Percentiles rank a stretch among this genome's conserved stretches.
Conservation (phyloP, 2,113 vertebrate species). For the Phalacrocorax carbo region DNA sequence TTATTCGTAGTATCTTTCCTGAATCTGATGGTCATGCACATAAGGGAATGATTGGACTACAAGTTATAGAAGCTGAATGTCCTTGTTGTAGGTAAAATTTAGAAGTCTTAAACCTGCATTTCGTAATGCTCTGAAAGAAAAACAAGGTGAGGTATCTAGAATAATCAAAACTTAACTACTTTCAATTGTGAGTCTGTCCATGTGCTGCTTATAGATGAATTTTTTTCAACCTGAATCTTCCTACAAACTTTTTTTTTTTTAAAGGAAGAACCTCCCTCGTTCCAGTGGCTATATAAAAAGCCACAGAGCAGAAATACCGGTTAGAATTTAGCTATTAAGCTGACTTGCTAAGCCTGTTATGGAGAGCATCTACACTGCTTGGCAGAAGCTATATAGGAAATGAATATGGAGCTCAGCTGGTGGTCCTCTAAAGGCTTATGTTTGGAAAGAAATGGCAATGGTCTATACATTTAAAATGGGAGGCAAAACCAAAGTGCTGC, state of each 20-base stretch:
- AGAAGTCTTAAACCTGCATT: background rate
- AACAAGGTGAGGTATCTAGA: background rate
- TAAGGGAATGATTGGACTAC: background rate
- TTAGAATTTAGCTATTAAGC: background rate
- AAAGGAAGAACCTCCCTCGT: background rate
- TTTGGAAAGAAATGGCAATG: background rate
- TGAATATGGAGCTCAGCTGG: background rate
- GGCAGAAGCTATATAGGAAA: background rate
- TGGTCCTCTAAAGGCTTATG: background rate
- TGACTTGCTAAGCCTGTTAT: background rate
- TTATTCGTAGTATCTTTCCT: background rate
- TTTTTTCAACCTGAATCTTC: background rate
- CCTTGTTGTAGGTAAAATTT: background rate
- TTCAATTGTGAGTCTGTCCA: background rate
- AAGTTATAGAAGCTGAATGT: rapidly evolving
- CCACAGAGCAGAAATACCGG: background rate
- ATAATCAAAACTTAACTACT: background rate
- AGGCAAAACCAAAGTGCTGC: background rate
- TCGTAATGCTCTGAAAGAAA: background rate
- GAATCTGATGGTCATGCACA: background rate
- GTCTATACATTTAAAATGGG: background rate
- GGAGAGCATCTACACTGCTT: background rate
- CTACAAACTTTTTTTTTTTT: background rate
- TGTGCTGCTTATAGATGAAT: background rate
- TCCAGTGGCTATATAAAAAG: background rate